These are phyloP conservation scores for Mylabris phalerata DNA, from an alignment of 1,140 invertebrate genomes.

Conservation along the genomic window DNA sequence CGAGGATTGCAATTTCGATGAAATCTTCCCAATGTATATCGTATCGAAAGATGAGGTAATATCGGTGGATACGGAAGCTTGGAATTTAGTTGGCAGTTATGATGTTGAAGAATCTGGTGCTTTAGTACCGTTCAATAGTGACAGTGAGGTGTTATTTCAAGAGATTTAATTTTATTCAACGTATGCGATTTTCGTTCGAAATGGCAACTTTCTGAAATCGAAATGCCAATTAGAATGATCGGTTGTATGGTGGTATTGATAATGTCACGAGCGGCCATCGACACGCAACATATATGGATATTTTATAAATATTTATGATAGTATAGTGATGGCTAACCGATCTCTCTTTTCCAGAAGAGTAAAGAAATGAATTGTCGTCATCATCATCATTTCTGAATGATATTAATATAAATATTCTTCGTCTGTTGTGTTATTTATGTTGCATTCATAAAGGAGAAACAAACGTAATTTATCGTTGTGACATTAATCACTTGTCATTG, in stretches of 20 bases:
- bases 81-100: conserved; percentile 41
- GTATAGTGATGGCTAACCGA: too few relatives aligned
- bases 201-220: too few relatives aligned
- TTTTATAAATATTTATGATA: too few relatives aligned
- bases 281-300: too few relatives aligned
- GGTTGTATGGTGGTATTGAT: too few relatives aligned
- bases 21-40: conserved; percentile 36
- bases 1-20: conserved; percentile 27
- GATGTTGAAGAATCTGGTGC: conserved; percentile 41
- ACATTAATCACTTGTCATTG: conserved; percentile 28
- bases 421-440: conserved; percentile 22
- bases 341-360: too few relatives aligned
- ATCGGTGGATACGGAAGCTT: conserved; percentile 31
- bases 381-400: not conserved
- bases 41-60: conserved; percentile 30
- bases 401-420: conserved; percentile 16
- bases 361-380: too few relatives aligned
- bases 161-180: conserved; percentile 4
- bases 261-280: too few relatives aligned
- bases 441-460: conserved; percentile 23
- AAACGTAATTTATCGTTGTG: conserved; percentile 28
- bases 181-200: too few relatives aligned
- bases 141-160: conserved; percentile 31
- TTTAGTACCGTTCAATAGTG: conserved; percentile 39
- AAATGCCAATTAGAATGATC: too few relatives aligned